Conservation (phyloP, 2,113 vertebrate species). For the Spheniscus mendiculus region DNA sequence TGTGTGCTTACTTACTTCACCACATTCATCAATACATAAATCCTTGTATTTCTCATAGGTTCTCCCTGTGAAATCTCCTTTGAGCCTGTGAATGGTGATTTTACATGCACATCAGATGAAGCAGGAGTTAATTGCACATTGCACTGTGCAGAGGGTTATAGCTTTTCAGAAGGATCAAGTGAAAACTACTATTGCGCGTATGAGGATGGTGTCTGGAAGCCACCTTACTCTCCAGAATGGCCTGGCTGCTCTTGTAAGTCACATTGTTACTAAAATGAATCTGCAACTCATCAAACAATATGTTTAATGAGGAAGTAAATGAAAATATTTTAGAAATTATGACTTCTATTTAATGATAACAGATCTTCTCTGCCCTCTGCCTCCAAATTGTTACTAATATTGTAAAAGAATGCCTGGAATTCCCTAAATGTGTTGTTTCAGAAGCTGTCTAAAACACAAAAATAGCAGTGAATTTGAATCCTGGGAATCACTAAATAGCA, state of each 20-base stretch:
- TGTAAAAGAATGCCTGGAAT: background rate
- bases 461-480: background rate
- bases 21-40: background rate
- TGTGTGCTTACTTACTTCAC: background rate
- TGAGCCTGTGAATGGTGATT: slow-evolving; percentile 87
- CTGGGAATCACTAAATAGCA: background rate
- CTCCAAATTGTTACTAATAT: background rate
- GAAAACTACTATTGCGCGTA: slow-evolving; percentile 90
- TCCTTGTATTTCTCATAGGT: slow-evolving; percentile 69
- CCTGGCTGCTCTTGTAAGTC: slow-evolving; percentile 93
- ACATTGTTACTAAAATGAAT: background rate
- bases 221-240: slow-evolving; percentile 83
- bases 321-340: background rate
- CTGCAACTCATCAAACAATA: background rate
- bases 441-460: background rate
- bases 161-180: slow-evolving; percentile 86
- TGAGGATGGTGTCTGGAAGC: slow-evolving; percentile 89
- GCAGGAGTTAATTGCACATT: slow-evolving; percentile 89
- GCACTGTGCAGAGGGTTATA: slow-evolving; percentile 88
- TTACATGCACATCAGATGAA: slow-evolving; percentile 82
- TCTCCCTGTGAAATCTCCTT: slow-evolving; percentile 90
- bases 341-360: background rate
- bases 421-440: background rate
- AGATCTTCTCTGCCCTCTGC: background rate
- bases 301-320: background rate